Conservation (phyloP, 64 coral and sea anemone genomes). For the Actinia equina region DNA sequence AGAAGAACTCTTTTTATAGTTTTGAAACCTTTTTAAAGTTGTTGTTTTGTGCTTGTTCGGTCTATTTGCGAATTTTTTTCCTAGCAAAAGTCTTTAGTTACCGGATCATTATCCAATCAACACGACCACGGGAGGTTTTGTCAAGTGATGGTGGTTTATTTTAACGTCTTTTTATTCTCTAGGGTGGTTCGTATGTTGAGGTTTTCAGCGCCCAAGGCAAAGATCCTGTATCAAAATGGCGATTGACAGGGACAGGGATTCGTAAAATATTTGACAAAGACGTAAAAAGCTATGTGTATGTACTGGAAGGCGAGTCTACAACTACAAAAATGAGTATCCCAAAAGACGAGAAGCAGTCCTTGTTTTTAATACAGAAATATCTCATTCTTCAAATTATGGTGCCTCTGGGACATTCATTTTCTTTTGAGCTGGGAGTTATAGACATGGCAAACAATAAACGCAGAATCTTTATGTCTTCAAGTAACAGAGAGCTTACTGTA, state of each 20-base stretch:
- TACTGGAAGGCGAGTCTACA: constrained; percentile 94
- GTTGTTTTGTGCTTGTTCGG: neutral
- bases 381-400: constrained; percentile 81
- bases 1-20: neutral
- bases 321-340: constrained; percentile 96
- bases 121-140: neutral
- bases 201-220: constrained; percentile 93
- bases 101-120: neutral
- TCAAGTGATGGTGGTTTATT: neutral
- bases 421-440: constrained; percentile 80
- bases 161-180: neutral
- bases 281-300: constrained; percentile 95
- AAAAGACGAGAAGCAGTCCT: constrained; percentile 90
- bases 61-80: neutral
- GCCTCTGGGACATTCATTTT: constrained; percentile 87
- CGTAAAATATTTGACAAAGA: constrained; percentile 94
- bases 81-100: constrained; percentile 24
- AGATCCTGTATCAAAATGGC: constrained; percentile 93
- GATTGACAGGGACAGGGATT: constrained; percentile 60
- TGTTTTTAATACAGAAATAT: constrained; percentile 86
- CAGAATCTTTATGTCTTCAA: constrained; percentile 89
- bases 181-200: constrained; percentile 93
- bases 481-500: constrained; percentile 82
- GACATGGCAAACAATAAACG: constrained; percentile 92
- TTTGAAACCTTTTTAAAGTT: constrained; percentile 5